A percentile compares a stretch with the other conserved stretches of the same genome.
Evolutionary conservation across 2,888 invertebrate genomes (phyloP).

Genomic region (Dendrolimus pini): DNA sequence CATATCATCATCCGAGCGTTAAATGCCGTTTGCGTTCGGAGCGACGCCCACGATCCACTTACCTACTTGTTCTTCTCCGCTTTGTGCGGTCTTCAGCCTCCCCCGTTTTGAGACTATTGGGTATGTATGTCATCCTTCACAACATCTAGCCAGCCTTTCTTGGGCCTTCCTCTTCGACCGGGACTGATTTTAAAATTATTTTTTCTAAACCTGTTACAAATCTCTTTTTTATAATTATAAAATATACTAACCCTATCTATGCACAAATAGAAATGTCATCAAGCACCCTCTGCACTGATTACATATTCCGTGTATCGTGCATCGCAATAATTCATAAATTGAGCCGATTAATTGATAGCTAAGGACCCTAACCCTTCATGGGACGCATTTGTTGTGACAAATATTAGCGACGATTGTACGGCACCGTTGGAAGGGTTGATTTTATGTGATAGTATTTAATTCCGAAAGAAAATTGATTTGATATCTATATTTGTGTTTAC

Average conservation of each 20-base stretch:
- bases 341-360: slow-evolving; percentile 69
- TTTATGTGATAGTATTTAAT: neutral
- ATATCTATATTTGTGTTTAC: neutral
- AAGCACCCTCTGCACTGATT: slow-evolving; percentile 25
- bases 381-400: slow-evolving; percentile 52
- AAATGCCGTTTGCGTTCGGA: too few species aligned
- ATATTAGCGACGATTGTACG: slow-evolving; percentile 33
- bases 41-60: too few species aligned
- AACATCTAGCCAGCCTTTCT: too few species aligned
- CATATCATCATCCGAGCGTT: too few species aligned
- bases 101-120: too few species aligned
- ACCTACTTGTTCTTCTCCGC: too few species aligned
- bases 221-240: too few species aligned
- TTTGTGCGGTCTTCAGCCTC: too few species aligned
- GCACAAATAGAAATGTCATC: slow-evolving; percentile 13
- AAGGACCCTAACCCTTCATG: slow-evolving; percentile 48
- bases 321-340: slow-evolving; percentile 69
- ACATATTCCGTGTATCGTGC: slow-evolving; percentile 54
- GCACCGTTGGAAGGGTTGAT: neutral
- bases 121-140: too few species aligned
- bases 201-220: too few species aligned
- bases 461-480: neutral
- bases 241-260: slow-evolving; percentile 4
- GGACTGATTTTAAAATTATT: too few species aligned
- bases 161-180: too few species aligned